Conservation (phyloP, 2,797 vertebrate genomes). For the Phaenicophaeus curvirostris region DNA sequence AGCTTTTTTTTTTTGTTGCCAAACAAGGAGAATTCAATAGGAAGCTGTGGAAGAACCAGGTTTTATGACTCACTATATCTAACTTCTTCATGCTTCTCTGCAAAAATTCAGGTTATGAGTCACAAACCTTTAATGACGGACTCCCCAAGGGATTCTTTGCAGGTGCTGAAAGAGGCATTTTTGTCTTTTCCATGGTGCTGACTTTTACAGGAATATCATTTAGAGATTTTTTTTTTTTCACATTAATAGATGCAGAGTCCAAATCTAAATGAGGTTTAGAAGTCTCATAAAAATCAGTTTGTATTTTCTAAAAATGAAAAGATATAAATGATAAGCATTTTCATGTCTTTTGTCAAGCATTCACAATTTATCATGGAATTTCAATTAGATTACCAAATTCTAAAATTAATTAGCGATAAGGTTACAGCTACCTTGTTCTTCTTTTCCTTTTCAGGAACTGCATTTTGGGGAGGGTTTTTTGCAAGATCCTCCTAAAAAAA, state of each 20-base stretch:
- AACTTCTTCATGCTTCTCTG: background rate
- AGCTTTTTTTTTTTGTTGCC: background rate
- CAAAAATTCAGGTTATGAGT: conserved; percentile 39
- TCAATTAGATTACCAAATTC: background rate
- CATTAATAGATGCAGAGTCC: conserved; percentile 31
- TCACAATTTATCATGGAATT: background rate
- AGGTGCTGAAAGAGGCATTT: conserved; percentile 20
- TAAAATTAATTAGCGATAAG: background rate
- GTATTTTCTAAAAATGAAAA: conserved; percentile 58
- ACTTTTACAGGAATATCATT: conserved; percentile 23
- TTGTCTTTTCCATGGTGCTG: conserved; percentile 46
- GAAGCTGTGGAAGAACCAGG: background rate
- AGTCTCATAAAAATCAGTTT: conserved; percentile 42
- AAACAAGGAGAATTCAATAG: background rate
- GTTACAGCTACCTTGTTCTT: conserved; percentile 70
- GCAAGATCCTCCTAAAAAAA: conserved; percentile 71
- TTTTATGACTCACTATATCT: background rate
- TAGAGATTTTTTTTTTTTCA: conserved; percentile 17
- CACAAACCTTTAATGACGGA: conserved; percentile 75
- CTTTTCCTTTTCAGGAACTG: conserved; percentile 63
- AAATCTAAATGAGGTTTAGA: conserved; percentile 37
- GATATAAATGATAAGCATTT: background rate
- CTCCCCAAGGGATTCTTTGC: conserved; percentile 45
- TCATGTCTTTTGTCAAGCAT: background rate
- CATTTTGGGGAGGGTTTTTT: conserved; percentile 46